Conservation (phyloP, 2,888 invertebrate species). For the Scelioninae gen. 2 region DNA sequence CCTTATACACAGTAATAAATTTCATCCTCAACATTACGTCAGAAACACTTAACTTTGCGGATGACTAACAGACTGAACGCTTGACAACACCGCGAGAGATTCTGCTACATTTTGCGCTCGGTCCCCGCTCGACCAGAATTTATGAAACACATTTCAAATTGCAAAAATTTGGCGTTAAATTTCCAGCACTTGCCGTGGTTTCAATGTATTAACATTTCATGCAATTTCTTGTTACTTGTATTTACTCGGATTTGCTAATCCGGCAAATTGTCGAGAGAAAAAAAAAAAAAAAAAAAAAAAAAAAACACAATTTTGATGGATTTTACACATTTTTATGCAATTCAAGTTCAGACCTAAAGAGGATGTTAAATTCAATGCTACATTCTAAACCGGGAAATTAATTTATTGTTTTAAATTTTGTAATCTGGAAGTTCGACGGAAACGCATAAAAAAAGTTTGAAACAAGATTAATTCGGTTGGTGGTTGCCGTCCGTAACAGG, state of each 20-base stretch:
- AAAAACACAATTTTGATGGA: too few species aligned
- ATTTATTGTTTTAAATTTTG: too few species aligned
- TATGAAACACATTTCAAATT: conserved; percentile 1
- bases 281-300: too few species aligned
- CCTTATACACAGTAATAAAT: not conserved
- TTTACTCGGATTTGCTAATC: too few species aligned
- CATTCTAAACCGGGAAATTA: too few species aligned
- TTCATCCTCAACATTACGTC: not conserved
- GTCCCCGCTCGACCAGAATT: conserved; percentile 2
- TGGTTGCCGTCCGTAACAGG: conserved; percentile 1
- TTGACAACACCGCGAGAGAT: not conserved
- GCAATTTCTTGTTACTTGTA: conserved; percentile 1
- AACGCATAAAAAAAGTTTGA: not conserved
- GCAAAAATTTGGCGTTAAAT: not conserved
- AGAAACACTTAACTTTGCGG: not conserved
- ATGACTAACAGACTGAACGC: not conserved
- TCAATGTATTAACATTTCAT: not conserved
- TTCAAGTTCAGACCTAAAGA: too few species aligned
- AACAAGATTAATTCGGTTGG: not conserved
- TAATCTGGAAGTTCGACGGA: too few species aligned
- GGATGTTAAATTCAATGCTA: too few species aligned
- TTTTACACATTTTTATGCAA: too few species aligned
- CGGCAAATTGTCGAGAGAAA: too few species aligned
- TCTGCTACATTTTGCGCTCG: conserved; percentile 2
- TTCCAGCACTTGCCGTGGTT: not conserved